These are phyloP conservation scores for Mustelus asterias DNA, from an alignment of 2,113 vertebrate species.

Conservation along the genomic window DNA sequence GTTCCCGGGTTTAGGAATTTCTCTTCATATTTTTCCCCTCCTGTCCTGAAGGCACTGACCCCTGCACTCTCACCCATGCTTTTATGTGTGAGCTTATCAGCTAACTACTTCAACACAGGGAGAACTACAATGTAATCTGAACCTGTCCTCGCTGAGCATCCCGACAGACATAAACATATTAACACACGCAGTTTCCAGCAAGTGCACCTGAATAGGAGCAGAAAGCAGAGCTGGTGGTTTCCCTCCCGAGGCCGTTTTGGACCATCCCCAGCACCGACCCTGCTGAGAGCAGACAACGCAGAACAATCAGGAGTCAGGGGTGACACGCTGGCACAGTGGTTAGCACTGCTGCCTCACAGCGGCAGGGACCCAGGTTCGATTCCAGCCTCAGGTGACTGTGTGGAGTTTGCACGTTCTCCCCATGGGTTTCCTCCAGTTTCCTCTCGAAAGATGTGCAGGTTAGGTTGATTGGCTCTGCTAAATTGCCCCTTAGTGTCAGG, in stretches of 20 bases:
- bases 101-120: background rate
- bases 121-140: background rate
- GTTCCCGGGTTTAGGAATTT: background rate
- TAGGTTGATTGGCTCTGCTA: too few relatives aligned
- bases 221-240: background rate
- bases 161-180: background rate
- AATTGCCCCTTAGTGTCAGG: too few relatives aligned
- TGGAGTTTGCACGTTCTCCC: too few relatives aligned
- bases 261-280: background rate
- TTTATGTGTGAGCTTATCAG: background rate
- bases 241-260: background rate
- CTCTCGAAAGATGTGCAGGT: too few relatives aligned
- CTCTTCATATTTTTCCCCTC: background rate
- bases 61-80: background rate
- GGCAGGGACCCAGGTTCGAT: too few relatives aligned
- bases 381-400: too few relatives aligned
- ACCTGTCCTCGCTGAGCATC: background rate
- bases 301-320: background rate
- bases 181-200: background rate
- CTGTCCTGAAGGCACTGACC: background rate
- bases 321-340: too few relatives aligned
- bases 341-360: too few relatives aligned
- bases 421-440: too few relatives aligned
- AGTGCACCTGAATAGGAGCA: background rate
- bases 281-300: background rate